These are phyloP conservation scores for Himalopsyche kuldschensis DNA, from an alignment of 2,888 invertebrate genomes.

Conservation along the genomic window DNA sequence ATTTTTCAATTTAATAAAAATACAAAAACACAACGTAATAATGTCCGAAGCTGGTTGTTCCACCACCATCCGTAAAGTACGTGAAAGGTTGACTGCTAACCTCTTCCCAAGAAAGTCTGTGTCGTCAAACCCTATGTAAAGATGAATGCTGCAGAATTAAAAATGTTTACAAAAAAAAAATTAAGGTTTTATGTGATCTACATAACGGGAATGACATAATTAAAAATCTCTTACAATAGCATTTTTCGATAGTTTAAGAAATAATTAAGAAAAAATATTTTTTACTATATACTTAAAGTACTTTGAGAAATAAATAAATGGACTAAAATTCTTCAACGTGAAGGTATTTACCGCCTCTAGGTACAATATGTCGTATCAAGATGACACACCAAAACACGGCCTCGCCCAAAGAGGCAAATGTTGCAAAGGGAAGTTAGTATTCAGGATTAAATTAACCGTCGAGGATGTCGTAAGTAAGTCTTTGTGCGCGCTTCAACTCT, in stretches of 20 bases:
- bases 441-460: constrained; percentile 1
- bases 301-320: background rate
- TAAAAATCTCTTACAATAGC: no score
- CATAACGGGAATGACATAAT: no score
- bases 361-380: background rate
- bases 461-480: background rate
- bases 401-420: background rate
- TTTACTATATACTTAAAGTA: background rate
- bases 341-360: background rate
- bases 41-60: no score
- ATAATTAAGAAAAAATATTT: background rate
- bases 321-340: background rate
- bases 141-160: no score
- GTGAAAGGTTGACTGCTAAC: no score
- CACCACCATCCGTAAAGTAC: no score
- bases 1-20: no score
- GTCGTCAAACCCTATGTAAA: no score
- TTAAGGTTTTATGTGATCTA: no score
- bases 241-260: background rate
- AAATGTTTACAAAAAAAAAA: no score
- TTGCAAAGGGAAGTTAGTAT: background rate
- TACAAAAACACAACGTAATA: no score
- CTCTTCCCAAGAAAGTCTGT: no score
- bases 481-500: background rate
- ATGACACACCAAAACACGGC: background rate